A percentile compares a stretch with the other conserved stretches of the same genome.
Evolutionary conservation across 1,140 invertebrate genomes (phyloP).

Genomic region (Heliconius melpomene): DNA sequence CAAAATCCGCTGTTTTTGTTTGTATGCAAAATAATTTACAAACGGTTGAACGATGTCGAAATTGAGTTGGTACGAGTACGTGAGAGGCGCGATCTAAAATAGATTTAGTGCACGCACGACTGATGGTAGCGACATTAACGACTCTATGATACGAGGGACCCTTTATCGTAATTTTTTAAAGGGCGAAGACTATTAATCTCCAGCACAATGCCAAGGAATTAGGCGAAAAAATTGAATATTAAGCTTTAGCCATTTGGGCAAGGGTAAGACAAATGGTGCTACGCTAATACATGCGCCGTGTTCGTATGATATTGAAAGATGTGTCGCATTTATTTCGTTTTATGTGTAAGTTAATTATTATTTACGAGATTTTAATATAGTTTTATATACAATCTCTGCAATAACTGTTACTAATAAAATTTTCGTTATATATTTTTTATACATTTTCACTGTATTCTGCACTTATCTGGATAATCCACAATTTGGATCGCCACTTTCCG

Average conservation of each 20-base stretch:
- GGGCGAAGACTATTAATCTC: slow-evolving; percentile 67
- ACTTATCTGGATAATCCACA: neutral
- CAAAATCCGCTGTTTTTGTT: slow-evolving; percentile 4
- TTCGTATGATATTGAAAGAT: slow-evolving; percentile 36
- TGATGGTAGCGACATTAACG: slow-evolving; percentile 63
- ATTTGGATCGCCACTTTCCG: neutral
- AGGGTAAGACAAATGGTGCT: slow-evolving; percentile 59
- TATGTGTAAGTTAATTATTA: neutral
- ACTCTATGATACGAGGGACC: slow-evolving; percentile 56
- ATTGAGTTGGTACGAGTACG: slow-evolving; percentile 38
- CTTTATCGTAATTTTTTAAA: slow-evolving; percentile 64
- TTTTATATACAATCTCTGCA: neutral
- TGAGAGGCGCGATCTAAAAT: slow-evolving; percentile 56
- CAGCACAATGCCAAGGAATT: slow-evolving; percentile 52
- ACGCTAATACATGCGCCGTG: slow-evolving; percentile 26
- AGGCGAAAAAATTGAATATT: slow-evolving; percentile 67
- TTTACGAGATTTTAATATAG: neutral
- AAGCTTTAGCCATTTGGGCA: slow-evolving; percentile 54
- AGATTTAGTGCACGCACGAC: slow-evolving; percentile 64
- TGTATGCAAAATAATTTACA: slow-evolving; percentile 25
- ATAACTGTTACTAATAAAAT: neutral
- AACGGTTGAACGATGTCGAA: slow-evolving; percentile 43
- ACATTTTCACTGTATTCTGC: neutral
- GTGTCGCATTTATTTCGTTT: slow-evolving; percentile 16
- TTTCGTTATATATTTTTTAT: too few relatives aligned